These are phyloP conservation scores for Speoplatyrhinus poulsoni DNA, from an alignment of 2,113 vertebrate genomes.

Conservation along the genomic window DNA sequence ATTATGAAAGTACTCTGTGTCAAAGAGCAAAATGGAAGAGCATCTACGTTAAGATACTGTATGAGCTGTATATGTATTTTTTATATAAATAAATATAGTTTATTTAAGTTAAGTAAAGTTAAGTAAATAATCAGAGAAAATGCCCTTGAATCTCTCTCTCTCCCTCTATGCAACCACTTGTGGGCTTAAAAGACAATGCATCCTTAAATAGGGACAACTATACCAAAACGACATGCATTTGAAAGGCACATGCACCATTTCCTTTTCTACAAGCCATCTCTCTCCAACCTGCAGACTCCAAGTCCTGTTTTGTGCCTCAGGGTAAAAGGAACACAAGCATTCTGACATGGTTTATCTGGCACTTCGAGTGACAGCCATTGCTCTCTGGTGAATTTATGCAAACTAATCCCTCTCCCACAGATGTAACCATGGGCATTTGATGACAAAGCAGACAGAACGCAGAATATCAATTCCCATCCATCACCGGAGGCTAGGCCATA, in stretches of 20 bases:
- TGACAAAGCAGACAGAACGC: slow-evolving; percentile 21
- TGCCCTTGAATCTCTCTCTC: not conserved
- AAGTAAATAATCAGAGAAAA: not conserved
- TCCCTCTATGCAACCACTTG: too few relatives aligned
- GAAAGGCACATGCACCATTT: not conserved
- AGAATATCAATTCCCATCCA: slow-evolving; percentile 30
- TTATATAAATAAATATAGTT: not conserved
- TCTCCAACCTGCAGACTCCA: slow-evolving; percentile 6
- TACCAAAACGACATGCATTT: not conserved
- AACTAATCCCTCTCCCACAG: slow-evolving; percentile 31
- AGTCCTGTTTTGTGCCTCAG: not conserved
- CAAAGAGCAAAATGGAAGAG: not conserved
- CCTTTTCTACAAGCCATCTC: not conserved
- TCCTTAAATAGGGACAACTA: too few relatives aligned
- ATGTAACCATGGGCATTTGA: slow-evolving; percentile 17
- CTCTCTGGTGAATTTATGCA: slow-evolving; percentile 25
- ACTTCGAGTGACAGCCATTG: slow-evolving; percentile 15
- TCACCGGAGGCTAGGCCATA: not conserved
- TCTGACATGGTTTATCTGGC: slow-evolving; percentile 37
- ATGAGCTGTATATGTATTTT: not conserved
- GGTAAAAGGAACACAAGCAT: slow-evolving; percentile 15
- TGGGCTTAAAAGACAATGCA: not conserved
- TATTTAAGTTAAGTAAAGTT: too few relatives aligned
- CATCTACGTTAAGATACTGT: not conserved
- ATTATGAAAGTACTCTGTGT: too few relatives aligned